Percentiles rank a stretch among this genome's conserved stretches.
Conservation (phyloP, 2,113 vertebrate genomes). For the Daboia siamensis region DNA sequence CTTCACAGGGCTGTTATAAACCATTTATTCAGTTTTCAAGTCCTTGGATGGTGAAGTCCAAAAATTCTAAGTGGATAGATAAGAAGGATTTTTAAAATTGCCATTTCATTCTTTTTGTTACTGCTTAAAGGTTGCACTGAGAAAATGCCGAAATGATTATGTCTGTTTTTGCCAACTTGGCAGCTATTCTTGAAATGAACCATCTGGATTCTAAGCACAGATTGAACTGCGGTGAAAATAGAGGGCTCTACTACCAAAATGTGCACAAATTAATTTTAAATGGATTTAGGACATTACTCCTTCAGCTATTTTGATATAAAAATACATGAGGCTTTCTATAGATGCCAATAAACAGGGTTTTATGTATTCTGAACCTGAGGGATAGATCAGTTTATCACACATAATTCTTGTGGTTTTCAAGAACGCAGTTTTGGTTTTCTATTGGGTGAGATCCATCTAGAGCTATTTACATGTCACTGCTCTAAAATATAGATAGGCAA, state of each 20-base stretch:
- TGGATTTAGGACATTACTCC: background rate
- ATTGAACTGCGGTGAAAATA: background rate
- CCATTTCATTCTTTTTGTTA: background rate
- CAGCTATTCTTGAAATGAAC: conserved; percentile 28
- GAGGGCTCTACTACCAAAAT: conserved; percentile 22
- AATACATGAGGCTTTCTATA: conserved; percentile 5
- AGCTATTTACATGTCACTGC: background rate
- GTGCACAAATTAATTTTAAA: conserved; percentile 22
- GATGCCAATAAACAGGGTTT: background rate
- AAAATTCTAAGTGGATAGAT: background rate
- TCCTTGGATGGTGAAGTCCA: background rate
- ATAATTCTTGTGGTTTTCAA: background rate
- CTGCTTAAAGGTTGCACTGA: background rate
- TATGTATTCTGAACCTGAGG: background rate
- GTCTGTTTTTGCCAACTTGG: background rate
- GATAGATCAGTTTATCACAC: background rate
- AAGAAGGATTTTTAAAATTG: background rate
- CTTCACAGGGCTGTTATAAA: background rate
- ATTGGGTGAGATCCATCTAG: background rate
- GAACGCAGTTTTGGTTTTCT: background rate
- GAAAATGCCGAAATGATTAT: background rate
- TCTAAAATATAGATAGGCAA: background rate
- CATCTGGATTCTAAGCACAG: background rate
- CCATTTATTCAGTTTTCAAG: background rate
- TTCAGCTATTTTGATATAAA: background rate